Conservation (phyloP, 2,113 vertebrate genomes). For the Sturnus vulgaris region DNA sequence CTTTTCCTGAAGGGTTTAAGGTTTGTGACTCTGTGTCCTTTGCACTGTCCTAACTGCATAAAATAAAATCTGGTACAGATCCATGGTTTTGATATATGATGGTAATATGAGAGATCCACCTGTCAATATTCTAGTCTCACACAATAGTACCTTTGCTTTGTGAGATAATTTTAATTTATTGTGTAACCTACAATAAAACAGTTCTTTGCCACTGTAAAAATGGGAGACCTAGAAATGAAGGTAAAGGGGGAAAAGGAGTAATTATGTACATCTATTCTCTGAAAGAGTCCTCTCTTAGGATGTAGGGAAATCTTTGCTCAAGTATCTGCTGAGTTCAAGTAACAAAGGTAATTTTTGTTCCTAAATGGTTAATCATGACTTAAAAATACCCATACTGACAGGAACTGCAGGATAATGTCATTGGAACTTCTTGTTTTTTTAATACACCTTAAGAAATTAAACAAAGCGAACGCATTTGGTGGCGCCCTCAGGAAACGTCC, state of each 20-base stretch:
- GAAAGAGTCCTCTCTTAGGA: not conserved
- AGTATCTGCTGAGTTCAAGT: not conserved
- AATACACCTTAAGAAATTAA: conserved; percentile 69
- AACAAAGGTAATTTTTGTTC: not conserved
- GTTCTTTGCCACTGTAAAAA: not conserved
- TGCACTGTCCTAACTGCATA: not conserved
- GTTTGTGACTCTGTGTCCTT: not conserved
- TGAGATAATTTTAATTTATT: not conserved
- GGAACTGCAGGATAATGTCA: conserved; percentile 51
- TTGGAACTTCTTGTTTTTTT: conserved; percentile 47
- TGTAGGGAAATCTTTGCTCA: not conserved
- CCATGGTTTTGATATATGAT: not conserved
- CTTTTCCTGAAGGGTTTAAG: not conserved
- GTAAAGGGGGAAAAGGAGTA: not conserved
- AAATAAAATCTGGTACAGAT: not conserved
- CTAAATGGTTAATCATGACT: not conserved
- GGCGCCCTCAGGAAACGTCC: conserved; percentile 74
- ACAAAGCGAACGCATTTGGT: conserved; percentile 70
- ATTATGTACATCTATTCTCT: not conserved
- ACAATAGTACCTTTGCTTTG: not conserved
- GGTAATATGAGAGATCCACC: not conserved
- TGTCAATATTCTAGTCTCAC: not conserved
- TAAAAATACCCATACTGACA: conserved; percentile 32
- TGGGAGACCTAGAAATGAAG: not conserved
- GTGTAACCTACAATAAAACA: not conserved